Evolutionary conservation across 1,140 invertebrate genomes (phyloP), one percentile per base, ranked within the genome.

Genomic region (Drosophila obscura): DNA sequence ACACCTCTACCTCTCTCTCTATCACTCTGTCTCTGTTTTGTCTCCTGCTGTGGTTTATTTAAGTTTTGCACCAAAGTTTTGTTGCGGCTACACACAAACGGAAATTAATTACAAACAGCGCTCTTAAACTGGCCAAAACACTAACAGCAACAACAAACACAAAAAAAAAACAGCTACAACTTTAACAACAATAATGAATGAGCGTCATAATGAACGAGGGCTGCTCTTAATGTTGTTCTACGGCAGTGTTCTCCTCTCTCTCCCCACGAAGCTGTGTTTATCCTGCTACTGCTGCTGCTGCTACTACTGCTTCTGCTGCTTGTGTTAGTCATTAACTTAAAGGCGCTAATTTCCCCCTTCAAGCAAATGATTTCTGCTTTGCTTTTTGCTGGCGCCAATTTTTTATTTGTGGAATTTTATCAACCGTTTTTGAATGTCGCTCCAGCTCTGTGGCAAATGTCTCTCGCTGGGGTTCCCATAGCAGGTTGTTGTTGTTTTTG

Each of bases 21-120:
- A 16, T n/a, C 0, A 28, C 15, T 60, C 16, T 9, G 7, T 39
- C 4, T 13, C 11, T 39, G 35, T 61, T 64, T 68, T 65, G 43
- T 66, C 77, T 76, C 55, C 72, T 88, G 74, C 68, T 88, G 83
- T 49, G 79, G 82, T 71, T 87, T 81, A 73, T 76, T 87, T 76
- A 81, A 76, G 78, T 73, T 81, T 69, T 73, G 73, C 67, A 61
- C 72, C 72, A 61, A 81, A 79, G 63, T 87, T 87, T 87, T 73
- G 68, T 49, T 87, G 82, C 83, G 79, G 83, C 83, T 79, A 72
- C 67, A 83, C 83, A 83, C 83, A 88, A 87, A 88, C 83, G 79
- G 76, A 88, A 88, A 87, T 87, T 87, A 87, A 87, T 88, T 88
- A 88, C 83, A 83, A 88, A 83, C 79, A 80, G 83, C 83, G 82